Evolutionary conservation across 2,888 invertebrate genomes (phyloP).

Genomic region (Taphrorychus bicolor): DNA sequence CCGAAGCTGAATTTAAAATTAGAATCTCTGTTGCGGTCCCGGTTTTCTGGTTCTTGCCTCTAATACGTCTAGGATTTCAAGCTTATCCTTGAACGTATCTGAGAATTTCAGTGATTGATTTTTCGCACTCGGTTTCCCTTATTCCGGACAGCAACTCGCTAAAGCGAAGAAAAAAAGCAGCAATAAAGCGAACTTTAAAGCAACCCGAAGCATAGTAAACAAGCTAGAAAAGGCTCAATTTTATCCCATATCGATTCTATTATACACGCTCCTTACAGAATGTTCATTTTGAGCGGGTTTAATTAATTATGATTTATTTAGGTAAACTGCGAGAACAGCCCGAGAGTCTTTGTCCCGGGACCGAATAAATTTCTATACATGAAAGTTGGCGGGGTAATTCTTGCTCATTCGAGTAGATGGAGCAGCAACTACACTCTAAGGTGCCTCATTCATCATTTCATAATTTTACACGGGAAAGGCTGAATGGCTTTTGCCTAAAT

Average conservation of each 20-base stretch:
- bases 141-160: too few species aligned
- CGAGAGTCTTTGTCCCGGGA: constrained; percentile 81
- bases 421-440: constrained; percentile 66
- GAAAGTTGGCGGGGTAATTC: constrained; percentile 71
- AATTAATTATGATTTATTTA: constrained; percentile 52
- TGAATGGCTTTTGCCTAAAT: too few species aligned
- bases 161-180: too few species aligned
- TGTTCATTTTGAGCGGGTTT: neutral
- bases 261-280: neutral
- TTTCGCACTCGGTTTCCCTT: neutral
- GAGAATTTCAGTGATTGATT: neutral
- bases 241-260: neutral
- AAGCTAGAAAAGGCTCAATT: neutral
- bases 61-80: neutral
- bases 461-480: too few species aligned
- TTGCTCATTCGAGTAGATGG: constrained; percentile 61
- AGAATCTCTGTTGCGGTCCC: constrained; percentile 5
- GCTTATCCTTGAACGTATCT: neutral
- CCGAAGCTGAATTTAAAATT: constrained; percentile 16
- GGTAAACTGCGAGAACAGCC: constrained; percentile 81
- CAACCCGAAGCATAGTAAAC: neutral
- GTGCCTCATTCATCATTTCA: constrained; percentile 10
- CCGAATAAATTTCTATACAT: constrained; percentile 80
- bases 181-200: too few species aligned
- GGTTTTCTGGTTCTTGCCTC: constrained; percentile 3